phyloP scores from a whole-genome alignment of 2,888 invertebrate species.

The Drosophila kanekoi region DNA sequence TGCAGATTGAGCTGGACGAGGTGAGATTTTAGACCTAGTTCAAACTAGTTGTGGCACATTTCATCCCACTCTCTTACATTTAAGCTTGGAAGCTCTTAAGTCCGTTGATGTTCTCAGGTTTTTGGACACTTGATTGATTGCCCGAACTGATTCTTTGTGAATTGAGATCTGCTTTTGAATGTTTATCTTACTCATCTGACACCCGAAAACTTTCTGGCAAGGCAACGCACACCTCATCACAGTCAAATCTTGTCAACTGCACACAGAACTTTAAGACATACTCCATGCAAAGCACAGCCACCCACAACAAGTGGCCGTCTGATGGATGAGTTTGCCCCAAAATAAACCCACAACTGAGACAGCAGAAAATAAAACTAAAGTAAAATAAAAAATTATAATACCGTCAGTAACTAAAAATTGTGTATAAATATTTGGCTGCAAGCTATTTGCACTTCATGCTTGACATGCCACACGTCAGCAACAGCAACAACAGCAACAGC shows the following conservation, averaged over 20 bases:
- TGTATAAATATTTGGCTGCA: conserved; percentile 74
- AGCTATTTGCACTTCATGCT: conserved; percentile 80
- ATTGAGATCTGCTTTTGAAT: conserved; percentile 1
- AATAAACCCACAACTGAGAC: conserved; percentile 27
- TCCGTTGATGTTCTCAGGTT: background rate
- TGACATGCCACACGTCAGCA: conserved; percentile 69
- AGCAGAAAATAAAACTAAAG: conserved; percentile 6
- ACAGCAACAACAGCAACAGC: conserved; percentile 31
- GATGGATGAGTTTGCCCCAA: conserved; percentile 31
- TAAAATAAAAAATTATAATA: conserved; percentile 18
- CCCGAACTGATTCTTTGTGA: background rate
- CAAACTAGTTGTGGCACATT: background rate
- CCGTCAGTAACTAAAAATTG: conserved; percentile 57
- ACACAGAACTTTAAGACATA: conserved; percentile 2
- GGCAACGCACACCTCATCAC: conserved; percentile 22
- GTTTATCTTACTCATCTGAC: conserved; percentile 7
- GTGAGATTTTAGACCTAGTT: background rate
- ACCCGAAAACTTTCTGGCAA: conserved; percentile 3
- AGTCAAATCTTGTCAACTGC: conserved; percentile 47
- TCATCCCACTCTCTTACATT: background rate
- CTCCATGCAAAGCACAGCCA: background rate
- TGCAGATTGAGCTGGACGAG: background rate
- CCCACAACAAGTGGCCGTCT: conserved; percentile 43
- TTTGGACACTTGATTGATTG: conserved; percentile 24
- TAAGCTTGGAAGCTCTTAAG: conserved; percentile 3